phyloP scores from a whole-genome alignment of 1,140 invertebrate species.

The Helicoverpa armigera region DNA sequence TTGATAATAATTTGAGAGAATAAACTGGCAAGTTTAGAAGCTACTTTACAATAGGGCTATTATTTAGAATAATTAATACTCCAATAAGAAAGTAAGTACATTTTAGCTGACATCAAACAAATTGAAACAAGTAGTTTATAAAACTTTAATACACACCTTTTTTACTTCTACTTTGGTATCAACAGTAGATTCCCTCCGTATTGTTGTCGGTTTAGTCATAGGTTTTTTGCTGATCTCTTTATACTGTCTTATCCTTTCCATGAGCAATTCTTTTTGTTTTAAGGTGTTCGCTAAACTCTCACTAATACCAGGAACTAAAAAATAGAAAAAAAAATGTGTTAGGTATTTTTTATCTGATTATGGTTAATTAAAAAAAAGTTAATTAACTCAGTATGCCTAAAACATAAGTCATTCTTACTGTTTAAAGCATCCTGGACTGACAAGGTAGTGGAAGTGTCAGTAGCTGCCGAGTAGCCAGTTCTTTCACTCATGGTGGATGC shows the following conservation, averaged over 20 bases:
- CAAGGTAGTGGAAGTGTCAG: slow-evolving; percentile 76
- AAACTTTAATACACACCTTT: slow-evolving; percentile 61
- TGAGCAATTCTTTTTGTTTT: slow-evolving; percentile 81
- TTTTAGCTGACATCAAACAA: too few relatives aligned
- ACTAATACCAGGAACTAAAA: slow-evolving; percentile 83
- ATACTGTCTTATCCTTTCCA: slow-evolving; percentile 84
- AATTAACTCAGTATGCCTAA: not conserved
- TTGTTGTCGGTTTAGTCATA: slow-evolving; percentile 64
- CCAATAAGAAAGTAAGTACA: too few relatives aligned
- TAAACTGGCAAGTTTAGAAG: too few relatives aligned
- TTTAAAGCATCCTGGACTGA: slow-evolving; percentile 83
- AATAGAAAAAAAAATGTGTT: not conserved
- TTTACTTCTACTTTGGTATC: slow-evolving; percentile 61
- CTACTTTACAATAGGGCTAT: too few relatives aligned
- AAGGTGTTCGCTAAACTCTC: slow-evolving; percentile 83
- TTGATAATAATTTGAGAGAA: too few relatives aligned
- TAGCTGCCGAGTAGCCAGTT: slow-evolving; percentile 78
- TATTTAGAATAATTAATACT: too few relatives aligned
- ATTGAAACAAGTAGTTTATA: not conserved
- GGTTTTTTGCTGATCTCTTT: slow-evolving; percentile 83
- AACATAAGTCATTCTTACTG: slow-evolving; percentile 63
- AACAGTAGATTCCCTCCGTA: slow-evolving; percentile 63
- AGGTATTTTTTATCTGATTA: not conserved
- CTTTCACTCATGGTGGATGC: slow-evolving; percentile 80
- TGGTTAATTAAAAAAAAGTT: too few relatives aligned